Conservation (phyloP, 1,140 invertebrate genomes). For the Diuraphis noxia region DNA sequence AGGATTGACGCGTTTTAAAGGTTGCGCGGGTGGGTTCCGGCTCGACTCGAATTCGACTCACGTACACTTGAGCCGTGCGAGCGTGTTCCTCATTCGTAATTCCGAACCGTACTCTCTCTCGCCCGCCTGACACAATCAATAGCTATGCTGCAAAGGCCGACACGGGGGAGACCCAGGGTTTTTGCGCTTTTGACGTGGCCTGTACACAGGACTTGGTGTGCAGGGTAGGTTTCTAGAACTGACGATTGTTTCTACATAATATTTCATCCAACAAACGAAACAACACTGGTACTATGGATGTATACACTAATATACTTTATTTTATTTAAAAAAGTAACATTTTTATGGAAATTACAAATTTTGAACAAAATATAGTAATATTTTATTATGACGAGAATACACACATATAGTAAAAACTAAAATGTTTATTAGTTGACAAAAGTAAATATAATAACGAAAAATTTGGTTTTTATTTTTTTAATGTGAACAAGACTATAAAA, state of each 20-base stretch:
- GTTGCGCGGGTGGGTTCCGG: slow-evolving; percentile 31
- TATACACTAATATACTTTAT: not conserved
- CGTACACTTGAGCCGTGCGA: slow-evolving; percentile 51
- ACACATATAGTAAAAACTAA: not conserved
- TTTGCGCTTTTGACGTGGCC: slow-evolving; percentile 38
- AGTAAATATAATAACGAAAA: not conserved
- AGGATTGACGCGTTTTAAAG: slow-evolving; percentile 35
- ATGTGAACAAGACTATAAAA: not conserved
- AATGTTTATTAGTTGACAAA: not conserved
- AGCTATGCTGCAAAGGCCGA: slow-evolving; percentile 54
- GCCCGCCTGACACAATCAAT: slow-evolving; percentile 58
- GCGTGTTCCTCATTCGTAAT: slow-evolving; percentile 52
- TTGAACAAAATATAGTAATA: not conserved
- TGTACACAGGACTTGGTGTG: not conserved
- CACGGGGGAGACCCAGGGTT: slow-evolving; percentile 38
- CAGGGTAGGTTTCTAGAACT: not conserved
- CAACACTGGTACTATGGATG: not conserved
- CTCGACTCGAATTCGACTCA: slow-evolving; percentile 48
- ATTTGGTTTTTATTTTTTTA: not conserved
- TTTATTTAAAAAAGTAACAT: not conserved
- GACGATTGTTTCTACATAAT: not conserved
- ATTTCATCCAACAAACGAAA: not conserved
- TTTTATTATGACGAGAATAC: not conserved
- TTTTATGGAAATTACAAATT: not conserved
- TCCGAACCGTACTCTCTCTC: slow-evolving; percentile 56